Conservation (phyloP, 53 echinoderm and acorn worm genomes). For the Echinarachnius parma region DNA sequence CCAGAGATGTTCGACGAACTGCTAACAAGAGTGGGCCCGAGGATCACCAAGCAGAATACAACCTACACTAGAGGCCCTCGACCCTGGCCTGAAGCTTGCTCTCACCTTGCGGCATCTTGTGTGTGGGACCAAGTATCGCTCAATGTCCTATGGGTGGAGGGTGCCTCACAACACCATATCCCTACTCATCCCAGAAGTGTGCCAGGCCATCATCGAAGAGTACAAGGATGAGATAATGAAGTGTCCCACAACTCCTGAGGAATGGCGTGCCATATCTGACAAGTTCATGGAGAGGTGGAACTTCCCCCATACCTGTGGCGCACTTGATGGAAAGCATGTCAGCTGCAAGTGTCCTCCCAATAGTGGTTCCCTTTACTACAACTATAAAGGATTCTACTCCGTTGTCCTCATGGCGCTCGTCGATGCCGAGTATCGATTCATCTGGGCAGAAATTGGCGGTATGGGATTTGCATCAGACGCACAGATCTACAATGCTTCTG, state of each 20-base stretch:
- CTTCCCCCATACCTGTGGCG: constrained; percentile 29
- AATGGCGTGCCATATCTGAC: constrained; percentile 28
- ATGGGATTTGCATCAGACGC: constrained; percentile 33
- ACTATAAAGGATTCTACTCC: constrained; percentile 53
- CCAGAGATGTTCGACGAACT: no score
- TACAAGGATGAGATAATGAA: constrained; percentile 34
- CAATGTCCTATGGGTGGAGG: no score
- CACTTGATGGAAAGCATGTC: constrained; percentile 59
- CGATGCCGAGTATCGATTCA: constrained; percentile 52
- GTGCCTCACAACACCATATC: no score
- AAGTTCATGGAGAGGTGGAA: constrained; percentile 49
- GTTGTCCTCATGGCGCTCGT: constrained; percentile 46
- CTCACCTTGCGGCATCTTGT: no score
- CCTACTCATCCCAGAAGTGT: constrained; percentile 60
- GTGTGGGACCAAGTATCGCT: no score
- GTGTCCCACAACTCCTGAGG: constrained; percentile 11
- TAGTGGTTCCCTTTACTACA: constrained; percentile 38
- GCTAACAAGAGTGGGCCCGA: no score
- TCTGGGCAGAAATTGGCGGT: constrained; percentile 47
- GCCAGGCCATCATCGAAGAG: constrained; percentile 46
- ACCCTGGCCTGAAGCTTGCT: no score
- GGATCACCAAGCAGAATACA: no score
- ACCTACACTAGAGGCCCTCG: no score
- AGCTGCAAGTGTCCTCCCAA: constrained; percentile 15
- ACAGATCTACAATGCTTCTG: constrained; percentile 36